phyloP scores from a whole-genome alignment of 2,113 vertebrate genomes.

The Grantiella picta region DNA sequence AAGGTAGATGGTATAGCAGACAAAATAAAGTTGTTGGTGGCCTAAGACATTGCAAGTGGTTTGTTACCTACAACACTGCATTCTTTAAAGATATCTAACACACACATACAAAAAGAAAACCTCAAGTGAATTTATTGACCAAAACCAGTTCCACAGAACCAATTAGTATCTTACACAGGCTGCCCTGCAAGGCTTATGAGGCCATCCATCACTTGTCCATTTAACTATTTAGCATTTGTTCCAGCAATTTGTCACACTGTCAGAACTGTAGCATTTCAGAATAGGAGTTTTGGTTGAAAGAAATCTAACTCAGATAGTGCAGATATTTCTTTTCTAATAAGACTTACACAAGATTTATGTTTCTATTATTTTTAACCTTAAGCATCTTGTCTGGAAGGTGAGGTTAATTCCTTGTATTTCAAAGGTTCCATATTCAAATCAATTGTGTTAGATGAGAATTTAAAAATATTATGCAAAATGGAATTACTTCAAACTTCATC shows the following conservation, averaged over 20 bases:
- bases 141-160: constrained; percentile 80
- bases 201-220: constrained; percentile 83
- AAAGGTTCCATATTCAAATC: constrained; percentile 37
- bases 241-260: constrained; percentile 83
- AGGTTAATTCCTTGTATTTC: constrained; percentile 50
- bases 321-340: constrained; percentile 73
- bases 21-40: constrained; percentile 60
- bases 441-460: constrained; percentile 31
- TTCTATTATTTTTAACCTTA: constrained; percentile 73
- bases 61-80: constrained; percentile 64
- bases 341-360: constrained; percentile 68
- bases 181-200: constrained; percentile 79
- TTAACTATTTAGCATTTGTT: constrained; percentile 84
- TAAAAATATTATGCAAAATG: constrained; percentile 27
- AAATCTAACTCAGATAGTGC: constrained; percentile 67
- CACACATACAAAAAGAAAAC: neutral
- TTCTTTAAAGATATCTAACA: constrained; percentile 68
- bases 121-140: constrained; percentile 82
- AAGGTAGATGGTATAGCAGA: neutral
- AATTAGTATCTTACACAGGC: constrained; percentile 81
- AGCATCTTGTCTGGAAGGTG: constrained; percentile 45
- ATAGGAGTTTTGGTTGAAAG: constrained; percentile 73
- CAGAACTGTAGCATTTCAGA: constrained; percentile 74
- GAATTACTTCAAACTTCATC: constrained; percentile 49
- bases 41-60: constrained; percentile 49